Evolutionary conservation across 2,113 vertebrate species (phyloP).

Genomic region (Gnathonemus echidnorhynchus): DNA sequence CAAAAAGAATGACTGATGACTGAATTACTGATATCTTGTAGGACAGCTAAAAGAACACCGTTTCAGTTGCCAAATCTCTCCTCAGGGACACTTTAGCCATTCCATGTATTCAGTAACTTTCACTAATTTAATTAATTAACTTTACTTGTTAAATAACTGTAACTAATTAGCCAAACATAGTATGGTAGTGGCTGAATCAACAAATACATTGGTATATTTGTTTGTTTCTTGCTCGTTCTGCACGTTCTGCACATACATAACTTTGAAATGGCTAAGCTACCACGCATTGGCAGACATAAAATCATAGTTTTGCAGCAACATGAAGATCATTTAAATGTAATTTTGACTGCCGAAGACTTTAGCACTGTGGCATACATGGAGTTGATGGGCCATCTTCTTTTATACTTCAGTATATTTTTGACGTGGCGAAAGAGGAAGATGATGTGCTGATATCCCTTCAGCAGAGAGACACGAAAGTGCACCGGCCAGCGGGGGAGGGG

Average conservation of each 20-base stretch:
- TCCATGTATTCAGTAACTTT: not conserved
- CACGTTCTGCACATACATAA: not conserved
- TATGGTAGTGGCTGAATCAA: not conserved
- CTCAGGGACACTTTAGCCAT: not conserved
- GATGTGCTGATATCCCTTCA: slow-evolving; percentile 80
- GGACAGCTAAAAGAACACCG: not conserved
- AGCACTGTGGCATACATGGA: not conserved
- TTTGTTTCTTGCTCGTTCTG: not conserved
- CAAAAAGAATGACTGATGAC: not conserved
- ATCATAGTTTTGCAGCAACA: not conserved
- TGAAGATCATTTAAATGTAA: not conserved
- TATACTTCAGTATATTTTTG: slow-evolving; percentile 72
- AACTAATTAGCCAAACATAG: not conserved
- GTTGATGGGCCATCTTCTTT: not conserved
- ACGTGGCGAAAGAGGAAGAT: slow-evolving; percentile 73
- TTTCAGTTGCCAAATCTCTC: not conserved
- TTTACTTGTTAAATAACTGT: not conserved
- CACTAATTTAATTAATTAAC: not conserved
- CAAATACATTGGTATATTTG: not conserved
- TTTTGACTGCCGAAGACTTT: not conserved
- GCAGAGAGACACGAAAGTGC: slow-evolving; percentile 77
- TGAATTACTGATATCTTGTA: not conserved
- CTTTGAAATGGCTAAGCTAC: not conserved
- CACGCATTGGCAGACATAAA: not conserved
- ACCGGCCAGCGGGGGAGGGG: slow-evolving; percentile 68